A percentile compares a stretch with the other conserved stretches of the same genome.
Conservation (phyloP, 2,113 vertebrate genomes). For the Albula glossodonta region DNA sequence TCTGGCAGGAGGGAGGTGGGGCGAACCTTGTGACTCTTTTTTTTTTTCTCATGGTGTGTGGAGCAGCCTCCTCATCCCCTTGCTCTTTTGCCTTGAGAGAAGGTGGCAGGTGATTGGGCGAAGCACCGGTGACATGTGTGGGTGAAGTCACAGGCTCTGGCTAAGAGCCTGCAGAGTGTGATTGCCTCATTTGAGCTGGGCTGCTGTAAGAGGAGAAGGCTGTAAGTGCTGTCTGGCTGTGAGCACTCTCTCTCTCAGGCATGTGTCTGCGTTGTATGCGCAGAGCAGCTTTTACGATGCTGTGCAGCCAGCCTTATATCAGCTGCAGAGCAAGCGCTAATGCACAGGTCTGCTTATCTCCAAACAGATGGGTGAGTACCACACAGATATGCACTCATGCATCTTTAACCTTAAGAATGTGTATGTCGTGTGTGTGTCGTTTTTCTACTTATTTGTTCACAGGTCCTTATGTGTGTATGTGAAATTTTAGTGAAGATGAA, state of each 20-base stretch:
- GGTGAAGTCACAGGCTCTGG: slow-evolving; percentile 49
- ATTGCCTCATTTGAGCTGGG: slow-evolving; percentile 58
- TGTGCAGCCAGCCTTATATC: slow-evolving; percentile 64
- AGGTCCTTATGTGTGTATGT: background rate
- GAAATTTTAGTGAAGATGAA: too few species aligned
- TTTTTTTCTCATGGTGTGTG: slow-evolving; percentile 17
- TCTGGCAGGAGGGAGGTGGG: slow-evolving; percentile 54
- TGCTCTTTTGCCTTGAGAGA: slow-evolving; percentile 38
- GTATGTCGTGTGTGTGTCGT: background rate
- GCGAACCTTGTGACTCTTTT: slow-evolving; percentile 46
- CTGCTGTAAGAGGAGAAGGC: slow-evolving; percentile 28
- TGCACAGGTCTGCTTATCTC: slow-evolving; percentile 51
- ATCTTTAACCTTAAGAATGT: background rate
- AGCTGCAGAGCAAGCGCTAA: slow-evolving; percentile 58
- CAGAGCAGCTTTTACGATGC: slow-evolving; percentile 60
- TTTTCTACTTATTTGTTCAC: background rate
- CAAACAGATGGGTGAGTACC: slow-evolving; percentile 60
- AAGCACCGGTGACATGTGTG: slow-evolving; percentile 49
- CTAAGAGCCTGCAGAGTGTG: slow-evolving; percentile 54
- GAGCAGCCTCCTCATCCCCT: slow-evolving; percentile 41
- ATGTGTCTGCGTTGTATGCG: slow-evolving; percentile 50
- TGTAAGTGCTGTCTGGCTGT: slow-evolving; percentile 41
- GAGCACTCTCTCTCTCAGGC: slow-evolving; percentile 38
- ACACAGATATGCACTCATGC: background rate
- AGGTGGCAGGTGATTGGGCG: slow-evolving; percentile 61